Conservation (phyloP, 1,140 invertebrate genomes). For the Temnothorax curvispinosus region DNA sequence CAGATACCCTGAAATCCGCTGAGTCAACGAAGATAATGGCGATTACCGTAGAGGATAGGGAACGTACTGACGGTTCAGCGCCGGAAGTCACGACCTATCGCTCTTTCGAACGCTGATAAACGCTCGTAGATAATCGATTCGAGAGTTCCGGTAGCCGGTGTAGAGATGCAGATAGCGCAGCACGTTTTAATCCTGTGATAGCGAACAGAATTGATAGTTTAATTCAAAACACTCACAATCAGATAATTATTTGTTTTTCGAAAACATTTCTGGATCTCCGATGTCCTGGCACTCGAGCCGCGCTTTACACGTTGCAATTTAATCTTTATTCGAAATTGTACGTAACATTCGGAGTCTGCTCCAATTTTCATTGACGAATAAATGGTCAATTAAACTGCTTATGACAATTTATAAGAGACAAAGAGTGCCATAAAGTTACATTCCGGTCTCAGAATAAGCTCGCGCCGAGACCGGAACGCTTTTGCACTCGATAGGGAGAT, state of each 20-base stretch:
- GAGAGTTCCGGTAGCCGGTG: conserved; percentile 65
- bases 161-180: conserved; percentile 70
- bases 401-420: neutral
- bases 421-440: neutral
- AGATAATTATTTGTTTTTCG: neutral
- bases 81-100: conserved; percentile 71
- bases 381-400: neutral
- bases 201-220: neutral
- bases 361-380: neutral
- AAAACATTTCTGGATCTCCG: neutral
- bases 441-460: neutral
- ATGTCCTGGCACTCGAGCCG: neutral
- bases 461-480: neutral
- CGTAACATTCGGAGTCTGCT: neutral
- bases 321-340: neutral
- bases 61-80: conserved; percentile 38
- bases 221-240: neutral
- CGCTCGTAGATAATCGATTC: conserved; percentile 61
- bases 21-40: conserved; percentile 76
- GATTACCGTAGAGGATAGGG: conserved; percentile 55
- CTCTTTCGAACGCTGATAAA: conserved; percentile 53
- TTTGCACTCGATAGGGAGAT: conserved; percentile 31
- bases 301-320: neutral
- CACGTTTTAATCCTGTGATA: neutral
- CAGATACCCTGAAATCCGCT: conserved; percentile 65